A percentile compares a stretch with the other conserved stretches of the same genome.
These are phyloP conservation scores for Lepus americanus DNA, from an alignment of 2,113 vertebrate genomes.

Conservation along the genomic window DNA sequence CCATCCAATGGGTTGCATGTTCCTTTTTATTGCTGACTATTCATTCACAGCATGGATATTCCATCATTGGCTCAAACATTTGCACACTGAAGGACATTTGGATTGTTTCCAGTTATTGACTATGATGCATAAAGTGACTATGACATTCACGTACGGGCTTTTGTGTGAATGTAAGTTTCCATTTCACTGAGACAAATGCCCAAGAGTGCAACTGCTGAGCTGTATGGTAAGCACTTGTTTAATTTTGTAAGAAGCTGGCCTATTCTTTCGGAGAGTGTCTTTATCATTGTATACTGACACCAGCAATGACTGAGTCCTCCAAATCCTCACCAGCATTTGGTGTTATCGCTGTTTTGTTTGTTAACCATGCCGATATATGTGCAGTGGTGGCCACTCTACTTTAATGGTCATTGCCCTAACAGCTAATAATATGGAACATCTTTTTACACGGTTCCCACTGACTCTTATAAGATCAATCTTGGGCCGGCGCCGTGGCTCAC, in stretches of 20 bases:
- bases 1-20: background rate
- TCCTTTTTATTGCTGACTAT: background rate
- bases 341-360: background rate
- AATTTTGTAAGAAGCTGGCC: background rate
- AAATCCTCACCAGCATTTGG: background rate
- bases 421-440: background rate
- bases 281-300: background rate
- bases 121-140: background rate
- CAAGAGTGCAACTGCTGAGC: background rate
- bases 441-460: background rate
- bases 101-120: background rate
- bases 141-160: background rate
- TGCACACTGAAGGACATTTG: background rate
- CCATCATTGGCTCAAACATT: background rate
- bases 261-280: background rate
- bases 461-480: background rate
- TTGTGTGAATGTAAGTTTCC: background rate
- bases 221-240: background rate
- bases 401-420: background rate
- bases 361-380: background rate
- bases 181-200: slow-evolving; percentile 29
- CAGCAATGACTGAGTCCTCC: background rate
- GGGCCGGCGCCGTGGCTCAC: no score
- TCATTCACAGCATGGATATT: background rate
- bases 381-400: background rate